Evolutionary conservation across 2,888 invertebrate species (phyloP).

Genomic region (Drosophila mayaguana): DNA sequence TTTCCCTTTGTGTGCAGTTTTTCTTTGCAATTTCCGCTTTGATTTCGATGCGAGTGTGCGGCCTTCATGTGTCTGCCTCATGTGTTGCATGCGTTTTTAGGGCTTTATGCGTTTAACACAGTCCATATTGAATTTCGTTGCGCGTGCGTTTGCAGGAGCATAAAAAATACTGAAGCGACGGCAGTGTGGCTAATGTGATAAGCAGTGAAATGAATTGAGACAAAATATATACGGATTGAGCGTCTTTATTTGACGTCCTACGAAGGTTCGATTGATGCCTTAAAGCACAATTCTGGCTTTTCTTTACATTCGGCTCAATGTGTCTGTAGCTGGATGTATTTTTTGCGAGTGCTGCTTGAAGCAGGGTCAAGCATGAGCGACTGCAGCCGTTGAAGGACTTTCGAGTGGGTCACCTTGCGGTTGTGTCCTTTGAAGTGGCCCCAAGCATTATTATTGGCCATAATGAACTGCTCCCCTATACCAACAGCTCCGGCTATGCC

Average conservation of each 20-base stretch:
- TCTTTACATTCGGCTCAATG: neutral
- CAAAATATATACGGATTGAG: no score
- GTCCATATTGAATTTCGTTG: constrained; percentile 52
- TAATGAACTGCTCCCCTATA: constrained; percentile 58
- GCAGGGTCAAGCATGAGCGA: constrained; percentile 6
- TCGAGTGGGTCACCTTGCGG: constrained; percentile 40
- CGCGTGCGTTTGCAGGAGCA: constrained; percentile 14
- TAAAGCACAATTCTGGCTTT: no score
- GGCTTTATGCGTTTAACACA: constrained; percentile 43
- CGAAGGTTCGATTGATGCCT: neutral
- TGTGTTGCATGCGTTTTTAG: constrained; percentile 58
- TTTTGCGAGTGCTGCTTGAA: neutral
- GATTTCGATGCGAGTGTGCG: constrained; percentile 12
- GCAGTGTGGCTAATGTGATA: no score
- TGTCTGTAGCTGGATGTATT: neutral
- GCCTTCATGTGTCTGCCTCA: constrained; percentile 22
- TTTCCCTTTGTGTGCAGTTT: neutral
- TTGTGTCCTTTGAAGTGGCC: constrained; percentile 47
- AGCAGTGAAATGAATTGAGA: no score
- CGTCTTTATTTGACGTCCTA: neutral
- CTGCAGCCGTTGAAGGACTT: constrained; percentile 23
- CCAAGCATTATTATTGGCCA: constrained; percentile 50
- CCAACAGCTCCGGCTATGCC: neutral
- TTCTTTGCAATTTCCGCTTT: constrained; percentile 27
- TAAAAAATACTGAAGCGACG: neutral